Base-by-base conservation (phyloP, 2,888 invertebrate species). In the Heteromyza rotundicornis region DNA sequence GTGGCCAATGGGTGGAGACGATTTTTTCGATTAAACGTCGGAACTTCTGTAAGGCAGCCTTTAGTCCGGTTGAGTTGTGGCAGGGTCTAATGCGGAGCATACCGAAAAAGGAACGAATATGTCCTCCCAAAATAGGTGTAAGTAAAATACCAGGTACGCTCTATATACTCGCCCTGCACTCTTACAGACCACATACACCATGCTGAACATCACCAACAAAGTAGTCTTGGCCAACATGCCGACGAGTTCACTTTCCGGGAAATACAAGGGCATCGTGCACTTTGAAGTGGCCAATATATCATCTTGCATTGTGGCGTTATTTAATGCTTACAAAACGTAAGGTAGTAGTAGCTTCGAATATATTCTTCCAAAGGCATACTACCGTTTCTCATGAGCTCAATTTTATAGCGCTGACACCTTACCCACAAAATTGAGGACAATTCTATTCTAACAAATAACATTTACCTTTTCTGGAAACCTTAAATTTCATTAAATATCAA, bases 41-140 rank as follows among this genome's bases (percentile, higher is more conserved):
- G 8, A 63, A 69, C 54, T 56, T 66, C 2, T 69, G 69, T 54
- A 50, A 23, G 12, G 32, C 57, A 10, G 22, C 60, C 14, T 49
- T 63, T 53, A 55, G 61, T 57, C 62, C 64, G 0, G n/a, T n/a
- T 1, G 69, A 69, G 24, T 8, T 61, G 19, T 69, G 69, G 69
- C 53, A 52, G 55, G 32, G 54, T 0, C 1, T 63, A 7, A 22
- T 68, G 5, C 19, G 2, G 1, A 60, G 50, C 20, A 32, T 69
- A 20, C 55, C 65, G 1, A 35, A 59, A 44, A 54, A 66, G 24
- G 52, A 68, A 20, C 63, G 63, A 2, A 24, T 51, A 2, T 69
- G 69, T 57, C 69, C 69, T 22, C 67, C 67, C 1, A 36, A 50
- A 19, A 44, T 56, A 53, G 66, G 63, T 19, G 69, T 69, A 50